Conservation (phyloP, 2,797 vertebrate genomes). For the Cetoscarus ocellatus region DNA sequence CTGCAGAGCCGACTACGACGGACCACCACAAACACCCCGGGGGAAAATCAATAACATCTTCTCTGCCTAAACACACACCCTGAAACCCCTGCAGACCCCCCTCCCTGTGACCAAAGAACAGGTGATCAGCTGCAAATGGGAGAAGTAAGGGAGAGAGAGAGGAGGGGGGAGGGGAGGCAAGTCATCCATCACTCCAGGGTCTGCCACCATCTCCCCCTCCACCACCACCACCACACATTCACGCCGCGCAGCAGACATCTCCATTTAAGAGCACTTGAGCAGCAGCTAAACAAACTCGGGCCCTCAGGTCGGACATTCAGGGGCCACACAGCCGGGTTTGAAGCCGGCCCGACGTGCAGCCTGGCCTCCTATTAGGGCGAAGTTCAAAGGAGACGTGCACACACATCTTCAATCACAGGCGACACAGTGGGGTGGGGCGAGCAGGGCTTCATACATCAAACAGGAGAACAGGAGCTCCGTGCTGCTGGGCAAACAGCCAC, state of each 20-base stretch:
- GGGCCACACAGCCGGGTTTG: conserved; percentile 46
- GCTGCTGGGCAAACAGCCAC: conserved; percentile 24
- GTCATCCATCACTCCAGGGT: conserved; percentile 63
- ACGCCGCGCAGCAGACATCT: conserved; percentile 50
- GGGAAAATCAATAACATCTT: conserved; percentile 62
- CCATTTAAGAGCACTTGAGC: conserved; percentile 67
- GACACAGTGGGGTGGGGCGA: neutral
- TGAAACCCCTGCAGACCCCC: conserved; percentile 41
- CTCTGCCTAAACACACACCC: neutral
- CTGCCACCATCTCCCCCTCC: conserved; percentile 21
- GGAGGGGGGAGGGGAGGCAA: conserved; percentile 26
- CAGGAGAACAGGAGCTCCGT: neutral
- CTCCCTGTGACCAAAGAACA: conserved; percentile 72
- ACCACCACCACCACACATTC: conserved; percentile 34
- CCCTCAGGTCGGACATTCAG: conserved; percentile 51
- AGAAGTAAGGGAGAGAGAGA: conserved; percentile 14
- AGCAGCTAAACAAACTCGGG: conserved; percentile 71
- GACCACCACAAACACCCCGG: conserved; percentile 7
- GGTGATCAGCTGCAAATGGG: conserved; percentile 76
- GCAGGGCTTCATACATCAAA: conserved; percentile 32
- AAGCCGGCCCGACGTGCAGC: conserved; percentile 24
- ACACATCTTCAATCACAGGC: conserved; percentile 36
- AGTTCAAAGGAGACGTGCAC: conserved; percentile 54
- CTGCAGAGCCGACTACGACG: conserved; percentile 23
- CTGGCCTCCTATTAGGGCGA: conserved; percentile 34